Evolutionary conservation across 2,888 invertebrate genomes (phyloP).

Genomic region (Xanthia togata): DNA sequence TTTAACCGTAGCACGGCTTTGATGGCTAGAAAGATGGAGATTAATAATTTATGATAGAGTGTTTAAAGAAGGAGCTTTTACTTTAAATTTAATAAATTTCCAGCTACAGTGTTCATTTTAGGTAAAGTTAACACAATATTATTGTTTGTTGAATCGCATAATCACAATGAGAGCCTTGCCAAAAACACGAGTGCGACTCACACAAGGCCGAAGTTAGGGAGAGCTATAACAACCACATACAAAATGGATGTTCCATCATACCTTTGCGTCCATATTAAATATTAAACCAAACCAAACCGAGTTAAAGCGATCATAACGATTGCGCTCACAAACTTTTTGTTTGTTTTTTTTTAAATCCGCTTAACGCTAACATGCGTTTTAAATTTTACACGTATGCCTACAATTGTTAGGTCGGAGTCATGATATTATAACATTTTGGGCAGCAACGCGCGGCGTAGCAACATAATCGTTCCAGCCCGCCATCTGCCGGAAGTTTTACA

Average conservation of each 20-base stretch:
- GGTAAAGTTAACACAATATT: neutral
- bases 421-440: constrained; percentile 69
- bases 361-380: constrained; percentile 76
- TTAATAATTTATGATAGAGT: constrained; percentile 53
- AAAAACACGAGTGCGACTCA: constrained; percentile 26
- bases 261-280: constrained; percentile 63
- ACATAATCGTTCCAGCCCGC: constrained; percentile 84
- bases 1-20: constrained; percentile 64
- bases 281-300: constrained; percentile 68
- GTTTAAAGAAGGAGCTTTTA: constrained; percentile 29
- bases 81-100: constrained; percentile 9
- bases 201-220: constrained; percentile 44
- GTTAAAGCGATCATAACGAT: constrained; percentile 67
- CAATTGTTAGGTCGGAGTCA: constrained; percentile 73
- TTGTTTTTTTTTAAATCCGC: constrained; percentile 74
- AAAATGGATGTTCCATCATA: constrained; percentile 63
- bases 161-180: constrained; percentile 22
- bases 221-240: constrained; percentile 52
- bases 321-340: constrained; percentile 65
- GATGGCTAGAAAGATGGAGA: constrained; percentile 53
- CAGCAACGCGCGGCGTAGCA: constrained; percentile 64
- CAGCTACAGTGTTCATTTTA: neutral
- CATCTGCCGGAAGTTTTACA: constrained; percentile 89
- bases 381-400: constrained; percentile 75
- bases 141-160: constrained; percentile 10